Percentiles rank a stretch among this genome's conserved stretches.
These are phyloP conservation scores for Noctua janthe DNA, from an alignment of 2,888 invertebrate species.

Conservation along the genomic window DNA sequence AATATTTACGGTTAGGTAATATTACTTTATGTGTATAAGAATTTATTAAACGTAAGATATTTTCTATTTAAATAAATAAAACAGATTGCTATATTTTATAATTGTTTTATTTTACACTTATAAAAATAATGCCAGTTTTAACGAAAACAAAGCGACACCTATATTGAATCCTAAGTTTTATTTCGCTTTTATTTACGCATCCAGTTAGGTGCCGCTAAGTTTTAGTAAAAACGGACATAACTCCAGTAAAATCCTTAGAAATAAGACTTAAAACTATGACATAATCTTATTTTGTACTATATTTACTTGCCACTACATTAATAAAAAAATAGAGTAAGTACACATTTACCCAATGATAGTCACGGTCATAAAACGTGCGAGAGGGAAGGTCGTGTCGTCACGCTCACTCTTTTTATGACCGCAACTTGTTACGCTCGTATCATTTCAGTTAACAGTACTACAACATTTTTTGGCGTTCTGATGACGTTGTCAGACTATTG, in stretches of 20 bases:
- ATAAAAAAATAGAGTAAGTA: not conserved
- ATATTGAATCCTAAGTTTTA: not conserved
- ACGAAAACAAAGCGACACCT: not conserved
- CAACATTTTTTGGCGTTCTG: not conserved
- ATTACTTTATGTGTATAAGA: not conserved
- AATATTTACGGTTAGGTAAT: not conserved
- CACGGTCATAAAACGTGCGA: not conserved
- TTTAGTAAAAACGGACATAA: not conserved
- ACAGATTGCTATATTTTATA: not conserved
- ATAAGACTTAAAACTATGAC: slow-evolving; percentile 23
- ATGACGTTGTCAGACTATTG: not conserved
- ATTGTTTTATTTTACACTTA: slow-evolving; percentile 37
- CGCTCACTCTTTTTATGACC: not conserved
- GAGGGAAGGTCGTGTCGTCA: not conserved
- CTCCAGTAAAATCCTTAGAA: slow-evolving; percentile 3
- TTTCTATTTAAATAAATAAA: slow-evolving; percentile 33
- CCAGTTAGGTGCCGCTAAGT: not conserved
- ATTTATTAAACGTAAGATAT: slow-evolving; percentile 21
- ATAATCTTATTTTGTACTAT: slow-evolving; percentile 46
- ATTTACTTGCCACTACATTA: slow-evolving; percentile 17
- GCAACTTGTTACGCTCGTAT: not conserved
- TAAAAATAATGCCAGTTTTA: not conserved
- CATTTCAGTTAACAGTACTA: not conserved
- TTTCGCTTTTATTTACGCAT: not conserved
- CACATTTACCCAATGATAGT: not conserved